Conservation (phyloP, 1,140 invertebrate species). For the Drosophila triauraria region DNA sequence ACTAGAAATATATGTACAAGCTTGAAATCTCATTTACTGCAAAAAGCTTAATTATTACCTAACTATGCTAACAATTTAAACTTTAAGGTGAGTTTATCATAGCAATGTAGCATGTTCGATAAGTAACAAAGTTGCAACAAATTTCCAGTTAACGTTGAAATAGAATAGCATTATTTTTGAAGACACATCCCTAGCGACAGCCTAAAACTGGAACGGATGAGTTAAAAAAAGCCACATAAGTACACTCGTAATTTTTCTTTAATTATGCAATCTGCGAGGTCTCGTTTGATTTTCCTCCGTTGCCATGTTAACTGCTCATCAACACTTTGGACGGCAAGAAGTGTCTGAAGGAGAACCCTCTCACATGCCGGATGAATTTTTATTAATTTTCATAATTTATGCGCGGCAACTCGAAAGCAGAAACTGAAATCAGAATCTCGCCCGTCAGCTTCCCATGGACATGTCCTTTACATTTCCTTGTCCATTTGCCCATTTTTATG, state of each 20-base stretch:
- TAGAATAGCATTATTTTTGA: background rate
- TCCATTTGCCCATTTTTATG: constrained; percentile 71
- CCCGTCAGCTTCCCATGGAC: constrained; percentile 13
- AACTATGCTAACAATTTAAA: too few species aligned
- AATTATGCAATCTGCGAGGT: constrained; percentile 71
- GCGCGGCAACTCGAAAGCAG: constrained; percentile 41
- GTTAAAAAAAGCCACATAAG: constrained; percentile 49
- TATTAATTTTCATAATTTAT: constrained; percentile 84
- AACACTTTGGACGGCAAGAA: constrained; percentile 52
- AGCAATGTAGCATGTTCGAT: too few species aligned
- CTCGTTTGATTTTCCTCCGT: constrained; percentile 32
- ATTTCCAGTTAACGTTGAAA: background rate
- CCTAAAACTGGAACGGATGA: constrained; percentile 1
- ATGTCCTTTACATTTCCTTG: constrained; percentile 38
- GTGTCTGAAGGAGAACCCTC: constrained; percentile 34
- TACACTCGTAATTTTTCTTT: constrained; percentile 60
- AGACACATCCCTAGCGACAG: background rate
- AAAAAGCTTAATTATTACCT: too few species aligned
- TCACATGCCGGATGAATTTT: constrained; percentile 63
- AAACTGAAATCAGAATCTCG: constrained; percentile 45
- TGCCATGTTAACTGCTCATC: constrained; percentile 71
- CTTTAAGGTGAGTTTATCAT: too few species aligned
- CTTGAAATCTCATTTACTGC: too few species aligned
- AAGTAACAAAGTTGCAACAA: background rate
- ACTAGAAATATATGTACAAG: too few species aligned